phyloP scores from a whole-genome alignment of 2,797 vertebrate species.

The Gymnothorax reevesii region DNA sequence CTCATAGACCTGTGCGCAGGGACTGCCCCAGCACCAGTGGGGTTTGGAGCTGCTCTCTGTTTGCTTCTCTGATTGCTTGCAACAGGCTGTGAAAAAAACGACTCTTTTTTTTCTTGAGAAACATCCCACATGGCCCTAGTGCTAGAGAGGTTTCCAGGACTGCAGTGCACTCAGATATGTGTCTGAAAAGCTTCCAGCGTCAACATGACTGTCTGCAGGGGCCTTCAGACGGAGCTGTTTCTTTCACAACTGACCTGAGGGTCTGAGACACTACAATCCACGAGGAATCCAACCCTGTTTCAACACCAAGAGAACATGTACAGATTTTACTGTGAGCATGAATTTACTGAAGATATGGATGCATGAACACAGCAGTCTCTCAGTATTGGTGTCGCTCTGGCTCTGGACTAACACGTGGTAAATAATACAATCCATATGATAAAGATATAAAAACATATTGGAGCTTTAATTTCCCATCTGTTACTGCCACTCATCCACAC shows the following conservation, averaged over 20 bases:
- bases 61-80: constrained; percentile 78
- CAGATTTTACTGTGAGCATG: not conserved
- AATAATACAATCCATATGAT: too few species aligned
- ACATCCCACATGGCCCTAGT: constrained; percentile 82
- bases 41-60: constrained; percentile 66
- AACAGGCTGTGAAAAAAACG: constrained; percentile 71
- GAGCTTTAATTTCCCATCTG: too few species aligned
- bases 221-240: constrained; percentile 54
- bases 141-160: constrained; percentile 76
- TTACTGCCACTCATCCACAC: too few species aligned
- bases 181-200: constrained; percentile 62
- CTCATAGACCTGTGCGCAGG: constrained; percentile 64
- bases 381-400: too few species aligned
- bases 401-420: too few species aligned
- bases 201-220: constrained; percentile 70
- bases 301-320: not conserved
- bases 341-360: too few species aligned
- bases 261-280: constrained; percentile 37
- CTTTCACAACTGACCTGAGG: constrained; percentile 29
- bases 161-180: constrained; percentile 50
- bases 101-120: constrained; percentile 46
- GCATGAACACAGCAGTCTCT: too few species aligned
- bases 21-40: constrained; percentile 59
- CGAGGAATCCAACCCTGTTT: constrained; percentile 35
- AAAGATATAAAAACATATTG: too few species aligned